These are phyloP conservation scores for Bryconaethiops microstoma DNA, from an alignment of 2,797 vertebrate genomes.

Conservation along the genomic window DNA sequence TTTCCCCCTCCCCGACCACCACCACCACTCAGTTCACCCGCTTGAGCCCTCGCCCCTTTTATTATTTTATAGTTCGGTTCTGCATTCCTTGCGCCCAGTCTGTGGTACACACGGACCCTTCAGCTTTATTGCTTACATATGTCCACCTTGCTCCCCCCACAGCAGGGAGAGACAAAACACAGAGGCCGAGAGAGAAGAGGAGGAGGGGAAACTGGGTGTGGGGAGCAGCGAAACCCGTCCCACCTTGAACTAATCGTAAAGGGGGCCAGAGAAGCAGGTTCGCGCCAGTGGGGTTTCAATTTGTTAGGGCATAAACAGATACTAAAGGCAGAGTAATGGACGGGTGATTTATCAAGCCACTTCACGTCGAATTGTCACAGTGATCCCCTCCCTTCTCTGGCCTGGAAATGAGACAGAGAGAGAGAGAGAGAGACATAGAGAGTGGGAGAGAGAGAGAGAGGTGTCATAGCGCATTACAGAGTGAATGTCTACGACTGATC, in stretches of 20 bases:
- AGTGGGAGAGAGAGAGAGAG: conserved; percentile 66
- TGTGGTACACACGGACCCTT: conserved; percentile 91
- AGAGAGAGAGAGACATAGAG: conserved; percentile 22
- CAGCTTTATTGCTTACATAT: conserved; percentile 99
- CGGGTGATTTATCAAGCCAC: conserved; percentile 97
- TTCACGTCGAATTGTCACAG: conserved; percentile 99
- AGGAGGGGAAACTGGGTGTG: conserved; percentile 74
- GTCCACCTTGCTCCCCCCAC: conserved; percentile 92
- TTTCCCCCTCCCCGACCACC: conserved; percentile 47
- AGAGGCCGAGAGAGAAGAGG: conserved; percentile 78
- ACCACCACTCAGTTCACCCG: conserved; percentile 66
- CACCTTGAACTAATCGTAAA: conserved; percentile 99
- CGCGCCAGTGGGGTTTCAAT: conserved; percentile 99
- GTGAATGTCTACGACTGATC: conserved; percentile 75
- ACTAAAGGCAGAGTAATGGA: conserved; percentile 96
- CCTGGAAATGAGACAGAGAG: conserved; percentile 79
- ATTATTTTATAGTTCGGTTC: conserved; percentile 99
- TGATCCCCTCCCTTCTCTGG: conserved; percentile 71
- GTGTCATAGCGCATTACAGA: conserved; percentile 79
- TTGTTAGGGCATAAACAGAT: conserved; percentile 99
- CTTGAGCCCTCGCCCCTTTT: conserved; percentile 82
- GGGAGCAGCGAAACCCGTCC: conserved; percentile 89
- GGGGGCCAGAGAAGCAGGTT: conserved; percentile 78
- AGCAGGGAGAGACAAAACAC: conserved; percentile 97
- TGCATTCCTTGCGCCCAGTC: conserved; percentile 96